Evolutionary conservation across 2,797 vertebrate genomes (phyloP).

Genomic region (Sebastes diploproa): DNA sequence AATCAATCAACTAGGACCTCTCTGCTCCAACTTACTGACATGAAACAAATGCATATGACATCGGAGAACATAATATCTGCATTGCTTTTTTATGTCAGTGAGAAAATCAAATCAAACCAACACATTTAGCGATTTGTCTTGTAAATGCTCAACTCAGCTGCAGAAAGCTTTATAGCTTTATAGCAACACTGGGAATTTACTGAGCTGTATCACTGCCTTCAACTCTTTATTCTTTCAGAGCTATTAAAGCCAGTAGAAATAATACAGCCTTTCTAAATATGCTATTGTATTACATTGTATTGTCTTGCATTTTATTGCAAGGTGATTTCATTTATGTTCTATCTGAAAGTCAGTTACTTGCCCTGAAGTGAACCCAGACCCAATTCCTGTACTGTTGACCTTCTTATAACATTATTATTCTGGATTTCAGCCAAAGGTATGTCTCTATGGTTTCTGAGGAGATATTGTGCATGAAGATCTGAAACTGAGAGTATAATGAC

Average conservation of each 20-base stretch:
- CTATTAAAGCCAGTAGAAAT: not conserved
- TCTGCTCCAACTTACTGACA: not conserved
- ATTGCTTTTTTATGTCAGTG: not conserved
- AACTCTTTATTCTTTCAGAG: not conserved
- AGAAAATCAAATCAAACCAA: not conserved
- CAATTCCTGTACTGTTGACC: conserved; percentile 19
- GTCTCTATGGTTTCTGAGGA: conserved; percentile 5
- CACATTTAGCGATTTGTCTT: not conserved
- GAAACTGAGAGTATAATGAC: conserved; percentile 30
- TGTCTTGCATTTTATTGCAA: not conserved
- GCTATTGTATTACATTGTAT: not conserved
- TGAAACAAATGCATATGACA: not conserved
- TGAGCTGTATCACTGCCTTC: not conserved
- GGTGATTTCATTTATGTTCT: not conserved
- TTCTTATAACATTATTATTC: conserved; percentile 25
- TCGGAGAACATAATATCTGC: not conserved
- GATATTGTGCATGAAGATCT: conserved; percentile 23
- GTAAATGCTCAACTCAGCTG: not conserved
- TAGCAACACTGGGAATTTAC: not conserved
- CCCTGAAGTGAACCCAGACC: conserved; percentile 5
- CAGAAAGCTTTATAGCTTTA: not conserved
- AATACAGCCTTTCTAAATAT: not conserved
- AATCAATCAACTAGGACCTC: not conserved
- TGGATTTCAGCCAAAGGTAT: conserved; percentile 12
- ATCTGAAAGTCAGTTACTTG: not conserved